Percentiles rank a stretch among this genome's conserved stretches.
Conservation (phyloP, 1,140 invertebrate genomes). For the Heliothis virescens region DNA sequence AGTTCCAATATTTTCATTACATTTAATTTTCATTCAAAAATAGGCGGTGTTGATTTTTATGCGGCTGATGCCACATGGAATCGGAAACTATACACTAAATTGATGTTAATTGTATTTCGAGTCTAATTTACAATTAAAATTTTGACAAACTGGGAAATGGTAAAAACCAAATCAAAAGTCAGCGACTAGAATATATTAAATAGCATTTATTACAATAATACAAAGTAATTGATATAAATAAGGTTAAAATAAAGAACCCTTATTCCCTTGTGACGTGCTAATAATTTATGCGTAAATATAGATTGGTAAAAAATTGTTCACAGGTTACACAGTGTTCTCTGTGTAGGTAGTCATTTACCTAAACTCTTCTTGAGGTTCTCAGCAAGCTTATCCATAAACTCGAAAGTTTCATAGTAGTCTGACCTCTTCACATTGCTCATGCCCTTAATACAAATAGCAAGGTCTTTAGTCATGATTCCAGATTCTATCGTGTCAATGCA, state of each 20-base stretch:
- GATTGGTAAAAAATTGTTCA: slow-evolving; percentile 55
- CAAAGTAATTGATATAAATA: slow-evolving; percentile 66
- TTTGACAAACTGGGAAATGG: background rate
- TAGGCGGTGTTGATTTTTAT: too few species aligned
- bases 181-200: slow-evolving; percentile 31
- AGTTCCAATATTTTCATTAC: too few species aligned
- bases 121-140: slow-evolving; percentile 15
- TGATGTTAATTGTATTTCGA: background rate
- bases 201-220: slow-evolving; percentile 52
- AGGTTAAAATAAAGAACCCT: slow-evolving; percentile 71
- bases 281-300: slow-evolving; percentile 56
- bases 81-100: background rate
- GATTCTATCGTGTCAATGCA: slow-evolving; percentile 98
- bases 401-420: slow-evolving; percentile 99
- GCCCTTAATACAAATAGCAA: slow-evolving; percentile 99
- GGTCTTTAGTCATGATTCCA: slow-evolving; percentile 99
- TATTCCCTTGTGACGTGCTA: slow-evolving; percentile 61
- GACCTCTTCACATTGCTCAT: slow-evolving; percentile 92
- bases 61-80: background rate
- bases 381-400: slow-evolving; percentile 98
- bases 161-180: slow-evolving; percentile 16
- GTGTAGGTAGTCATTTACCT: slow-evolving; percentile 72
- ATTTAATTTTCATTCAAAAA: too few species aligned
- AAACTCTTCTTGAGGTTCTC: slow-evolving; percentile 93
- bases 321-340: slow-evolving; percentile 66